These are phyloP conservation scores for Calephelis virginiensis DNA, from an alignment of 1,140 invertebrate genomes.

Conservation along the genomic window DNA sequence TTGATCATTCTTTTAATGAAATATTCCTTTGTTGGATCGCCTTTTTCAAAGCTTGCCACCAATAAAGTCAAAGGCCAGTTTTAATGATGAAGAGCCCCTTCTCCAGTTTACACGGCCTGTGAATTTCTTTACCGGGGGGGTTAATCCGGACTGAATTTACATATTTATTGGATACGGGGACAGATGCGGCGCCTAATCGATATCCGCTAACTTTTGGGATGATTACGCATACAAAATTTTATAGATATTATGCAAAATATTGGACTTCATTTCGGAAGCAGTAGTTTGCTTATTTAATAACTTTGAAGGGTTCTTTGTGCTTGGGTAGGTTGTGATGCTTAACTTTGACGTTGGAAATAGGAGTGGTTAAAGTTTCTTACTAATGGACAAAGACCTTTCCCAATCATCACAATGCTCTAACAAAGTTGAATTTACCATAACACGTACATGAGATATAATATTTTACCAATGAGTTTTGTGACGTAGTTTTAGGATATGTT, in stretches of 20 bases:
- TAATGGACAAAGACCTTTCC: too few relatives aligned
- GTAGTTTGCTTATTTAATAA: neutral
- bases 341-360: too few relatives aligned
- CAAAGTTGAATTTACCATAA: too few relatives aligned
- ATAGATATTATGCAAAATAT: constrained; percentile 14
- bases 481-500: too few relatives aligned
- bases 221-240: constrained; percentile 26
- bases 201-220: constrained; percentile 30
- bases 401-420: too few relatives aligned
- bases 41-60: constrained; percentile 19
- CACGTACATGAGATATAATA: too few relatives aligned
- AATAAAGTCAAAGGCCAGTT: constrained; percentile 29
- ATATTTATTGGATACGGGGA: constrained; percentile 37
- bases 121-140: constrained; percentile 30
- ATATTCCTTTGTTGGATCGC: constrained; percentile 15
- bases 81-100: constrained; percentile 32
- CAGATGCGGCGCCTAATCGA: constrained; percentile 35
- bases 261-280: neutral
- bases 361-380: too few relatives aligned
- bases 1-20: constrained; percentile 1
- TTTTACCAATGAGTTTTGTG: too few relatives aligned
- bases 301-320: too few relatives aligned
- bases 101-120: constrained; percentile 28
- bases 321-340: too few relatives aligned
- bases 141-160: constrained; percentile 34